Evolutionary conservation across 2,888 invertebrate species (phyloP), one percentile per base, ranked within the genome.

Genomic region (Diadromus collaris): DNA sequence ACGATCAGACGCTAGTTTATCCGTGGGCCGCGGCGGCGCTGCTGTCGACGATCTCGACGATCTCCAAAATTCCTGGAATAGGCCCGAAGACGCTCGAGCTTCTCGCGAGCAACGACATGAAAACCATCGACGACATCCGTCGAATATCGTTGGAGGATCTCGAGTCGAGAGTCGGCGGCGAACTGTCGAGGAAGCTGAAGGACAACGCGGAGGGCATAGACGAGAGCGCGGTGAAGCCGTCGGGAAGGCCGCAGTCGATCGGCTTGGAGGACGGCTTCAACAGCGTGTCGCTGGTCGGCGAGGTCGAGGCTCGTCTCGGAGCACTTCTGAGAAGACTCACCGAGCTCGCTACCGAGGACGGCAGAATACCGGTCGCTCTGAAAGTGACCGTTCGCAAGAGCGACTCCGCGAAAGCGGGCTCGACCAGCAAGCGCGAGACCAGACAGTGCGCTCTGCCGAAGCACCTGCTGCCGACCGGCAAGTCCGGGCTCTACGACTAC

Each of bases 231-330:
- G 96, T 97, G 1, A 95, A 96, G 86, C 93, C 94, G 76, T 94
- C 94, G 48, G 96, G 96, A 5, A 95, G 94, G 87, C 96, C 96
- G 16, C 95, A 95, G 89, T 95, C 95, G 80, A 95, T 96, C 86
- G 95, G 96, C 24, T 91, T 96, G 78, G 96, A 96, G 88, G 96
- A 96, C 89, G 94, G 95, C 76, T 96, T 95, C 89, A 94, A 94
- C 85, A 94, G 94, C 75, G 94, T 96, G 67, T 95, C 95, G 83
- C 93, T 95, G 3, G 94, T 94, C 84, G 94, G 93, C 75, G 96
- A 96, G 87, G 95, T 96, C 3, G 94, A 94, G 86, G 94, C 95
- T 38, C 95, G 95, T 84, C 93, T 96, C 83, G 92, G 93, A 78
- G 93, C 94, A 82, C 90, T 97, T 32, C 90, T 96, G 58, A 93